phyloP scores from a whole-genome alignment of 2,113 vertebrate genomes.

The Chloroceryle aenea region DNA sequence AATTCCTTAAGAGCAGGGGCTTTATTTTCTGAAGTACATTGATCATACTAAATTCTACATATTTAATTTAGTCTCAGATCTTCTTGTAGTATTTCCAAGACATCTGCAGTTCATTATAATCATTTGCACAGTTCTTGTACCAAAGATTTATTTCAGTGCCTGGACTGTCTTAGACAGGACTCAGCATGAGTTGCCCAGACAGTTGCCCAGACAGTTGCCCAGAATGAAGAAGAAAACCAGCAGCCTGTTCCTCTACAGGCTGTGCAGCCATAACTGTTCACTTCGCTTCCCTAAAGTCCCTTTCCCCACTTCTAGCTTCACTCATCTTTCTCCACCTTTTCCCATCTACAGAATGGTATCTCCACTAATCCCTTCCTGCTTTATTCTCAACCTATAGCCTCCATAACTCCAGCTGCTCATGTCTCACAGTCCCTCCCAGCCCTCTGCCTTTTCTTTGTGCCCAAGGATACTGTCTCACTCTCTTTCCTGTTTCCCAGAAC shows the following conservation, averaged over 20 bases:
- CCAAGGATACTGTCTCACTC: rapidly evolving
- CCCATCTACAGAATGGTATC: not conserved
- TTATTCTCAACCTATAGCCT: not conserved
- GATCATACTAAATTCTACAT: not conserved
- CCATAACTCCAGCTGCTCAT: not conserved
- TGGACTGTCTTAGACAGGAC: not conserved
- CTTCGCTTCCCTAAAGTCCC: rapidly evolving
- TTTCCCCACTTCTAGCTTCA: not conserved
- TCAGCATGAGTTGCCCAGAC: not conserved
- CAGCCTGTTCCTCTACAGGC: not conserved
- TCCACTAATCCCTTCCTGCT: not conserved
- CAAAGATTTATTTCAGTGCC: not conserved
- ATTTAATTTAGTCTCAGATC: not conserved
- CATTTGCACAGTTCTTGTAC: not conserved
- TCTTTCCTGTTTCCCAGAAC: not conserved
- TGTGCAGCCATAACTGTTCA: not conserved
- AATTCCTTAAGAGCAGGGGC: not conserved
- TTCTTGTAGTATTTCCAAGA: not conserved
- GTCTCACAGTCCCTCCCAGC: not conserved
- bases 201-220: not conserved
- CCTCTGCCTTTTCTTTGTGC: not conserved
- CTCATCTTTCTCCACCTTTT: not conserved
- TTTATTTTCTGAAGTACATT: not conserved
- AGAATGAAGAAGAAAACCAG: not conserved
- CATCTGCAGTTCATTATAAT: not conserved